Conservation (phyloP, 2,797 vertebrate genomes). For the Nyctibius grandis region DNA sequence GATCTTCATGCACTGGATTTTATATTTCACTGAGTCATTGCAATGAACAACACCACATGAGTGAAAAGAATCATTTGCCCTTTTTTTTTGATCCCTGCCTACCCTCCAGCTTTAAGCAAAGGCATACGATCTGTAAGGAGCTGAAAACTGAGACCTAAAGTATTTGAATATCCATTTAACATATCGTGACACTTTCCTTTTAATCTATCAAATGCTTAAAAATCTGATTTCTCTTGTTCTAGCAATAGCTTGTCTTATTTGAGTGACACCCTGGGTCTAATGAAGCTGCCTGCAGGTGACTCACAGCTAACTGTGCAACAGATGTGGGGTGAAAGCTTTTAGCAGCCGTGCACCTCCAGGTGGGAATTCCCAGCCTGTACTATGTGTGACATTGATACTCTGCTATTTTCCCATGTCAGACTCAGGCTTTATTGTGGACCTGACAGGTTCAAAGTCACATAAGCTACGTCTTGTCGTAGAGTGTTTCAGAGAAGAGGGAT, state of each 20-base stretch:
- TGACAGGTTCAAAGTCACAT: constrained; percentile 51
- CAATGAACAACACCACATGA: constrained; percentile 21
- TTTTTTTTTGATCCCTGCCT: constrained; percentile 55
- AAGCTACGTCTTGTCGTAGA: neutral
- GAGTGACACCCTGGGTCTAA: constrained; percentile 59
- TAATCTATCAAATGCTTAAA: constrained; percentile 58
- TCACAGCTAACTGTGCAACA: constrained; percentile 57
- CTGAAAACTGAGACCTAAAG: constrained; percentile 34
- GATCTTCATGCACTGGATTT: constrained; percentile 22
- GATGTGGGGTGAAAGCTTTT: constrained; percentile 65
- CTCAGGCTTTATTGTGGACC: constrained; percentile 38
- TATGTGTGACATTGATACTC: constrained; percentile 49
- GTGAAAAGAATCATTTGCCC: neutral
- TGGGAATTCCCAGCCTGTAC: constrained; percentile 59
- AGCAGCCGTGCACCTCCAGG: constrained; percentile 49
- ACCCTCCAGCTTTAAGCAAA: constrained; percentile 29
- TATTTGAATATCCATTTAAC: constrained; percentile 64
- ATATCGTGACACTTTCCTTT: constrained; percentile 62
- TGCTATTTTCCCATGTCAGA: constrained; percentile 24
- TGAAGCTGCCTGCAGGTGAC: constrained; percentile 66
- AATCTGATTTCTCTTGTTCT: constrained; percentile 63
- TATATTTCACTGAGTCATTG: constrained; percentile 45
- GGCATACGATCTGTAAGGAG: neutral
- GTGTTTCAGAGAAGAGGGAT: neutral
- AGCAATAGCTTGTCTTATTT: constrained; percentile 63